Evolutionary conservation across 2,888 invertebrate species (phyloP).

Genomic region (Ormyrus labotus): DNA sequence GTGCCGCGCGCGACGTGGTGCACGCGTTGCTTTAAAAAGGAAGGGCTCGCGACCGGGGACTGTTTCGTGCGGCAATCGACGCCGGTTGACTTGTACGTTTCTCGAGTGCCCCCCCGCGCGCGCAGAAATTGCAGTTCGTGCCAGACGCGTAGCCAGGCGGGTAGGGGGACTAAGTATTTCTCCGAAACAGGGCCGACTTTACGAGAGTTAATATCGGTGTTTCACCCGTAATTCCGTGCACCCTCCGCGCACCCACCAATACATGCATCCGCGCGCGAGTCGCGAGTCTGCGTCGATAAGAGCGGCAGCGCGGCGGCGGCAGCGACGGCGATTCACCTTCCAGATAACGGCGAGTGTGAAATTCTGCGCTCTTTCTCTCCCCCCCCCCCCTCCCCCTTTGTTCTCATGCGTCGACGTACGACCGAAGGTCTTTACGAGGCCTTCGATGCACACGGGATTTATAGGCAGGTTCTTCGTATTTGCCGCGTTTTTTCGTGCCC

Average conservation of each 20-base stretch:
- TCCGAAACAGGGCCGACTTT: slow-evolving; percentile 67
- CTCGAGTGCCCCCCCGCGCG: slow-evolving; percentile 24
- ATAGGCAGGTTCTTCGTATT: no score
- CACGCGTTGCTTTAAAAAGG: not conserved
- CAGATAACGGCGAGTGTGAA: slow-evolving; percentile 63
- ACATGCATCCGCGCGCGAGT: no score
- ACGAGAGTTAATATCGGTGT: slow-evolving; percentile 72
- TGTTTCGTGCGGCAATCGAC: slow-evolving; percentile 41
- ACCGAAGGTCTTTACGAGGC: not conserved
- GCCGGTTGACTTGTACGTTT: slow-evolving; percentile 45
- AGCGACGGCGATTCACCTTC: slow-evolving; percentile 12
- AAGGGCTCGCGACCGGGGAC: not conserved
- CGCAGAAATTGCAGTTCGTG: slow-evolving; percentile 64
- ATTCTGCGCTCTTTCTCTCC: slow-evolving; percentile 40
- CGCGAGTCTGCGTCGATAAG: slow-evolving; percentile 64
- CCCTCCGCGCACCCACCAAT: not conserved
- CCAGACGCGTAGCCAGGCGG: not conserved
- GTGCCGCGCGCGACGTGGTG: not conserved
- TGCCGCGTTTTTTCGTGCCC: not conserved
- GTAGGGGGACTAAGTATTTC: slow-evolving; percentile 66
- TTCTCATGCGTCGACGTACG: not conserved
- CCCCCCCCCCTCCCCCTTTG: slow-evolving; percentile 22
- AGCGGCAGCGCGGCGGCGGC: not conserved
- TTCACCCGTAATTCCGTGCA: slow-evolving; percentile 66
- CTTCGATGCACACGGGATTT: no score